Evolutionary conservation across 2,113 vertebrate species (phyloP).

Genomic region (Dermatemys mawii): DNA sequence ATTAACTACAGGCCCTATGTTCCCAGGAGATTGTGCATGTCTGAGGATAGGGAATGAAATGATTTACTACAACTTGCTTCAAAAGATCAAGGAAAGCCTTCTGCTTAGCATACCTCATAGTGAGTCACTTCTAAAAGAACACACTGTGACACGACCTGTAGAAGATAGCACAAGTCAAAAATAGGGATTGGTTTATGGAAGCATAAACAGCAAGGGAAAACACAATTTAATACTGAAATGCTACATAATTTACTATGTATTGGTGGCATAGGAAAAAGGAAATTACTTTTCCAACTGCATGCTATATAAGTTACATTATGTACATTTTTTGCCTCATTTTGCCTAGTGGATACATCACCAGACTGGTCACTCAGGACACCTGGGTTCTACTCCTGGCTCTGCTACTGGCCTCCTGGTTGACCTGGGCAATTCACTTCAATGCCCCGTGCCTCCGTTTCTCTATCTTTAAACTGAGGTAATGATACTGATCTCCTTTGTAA

Average conservation of each 20-base stretch:
- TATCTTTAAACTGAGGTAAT: not conserved
- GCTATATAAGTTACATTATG: not conserved
- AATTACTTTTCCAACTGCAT: not conserved
- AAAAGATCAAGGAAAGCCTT: not conserved
- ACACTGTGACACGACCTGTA: not conserved
- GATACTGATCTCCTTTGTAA: not conserved
- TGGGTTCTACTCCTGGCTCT: not conserved
- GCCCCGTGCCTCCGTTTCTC: not conserved
- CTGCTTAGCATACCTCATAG: not conserved
- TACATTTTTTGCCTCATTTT: not conserved
- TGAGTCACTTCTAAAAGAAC: not conserved
- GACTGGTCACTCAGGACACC: not conserved
- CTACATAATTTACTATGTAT: not conserved
- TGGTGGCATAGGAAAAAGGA: not conserved
- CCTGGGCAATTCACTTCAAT: not conserved
- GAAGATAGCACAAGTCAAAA: not conserved
- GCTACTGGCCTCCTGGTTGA: not conserved
- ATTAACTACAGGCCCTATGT: not conserved
- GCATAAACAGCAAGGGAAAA: not conserved
- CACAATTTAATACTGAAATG: not conserved
- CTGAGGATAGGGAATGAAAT: not conserved
- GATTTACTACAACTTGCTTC: not conserved
- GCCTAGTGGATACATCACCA: not conserved
- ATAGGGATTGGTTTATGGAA: not conserved
- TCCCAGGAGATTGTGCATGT: not conserved